A percentile compares a stretch with the other conserved stretches of the same genome.
These are phyloP conservation scores for Botia almorhae DNA, from an alignment of 2,797 vertebrate species.

Conservation along the genomic window DNA sequence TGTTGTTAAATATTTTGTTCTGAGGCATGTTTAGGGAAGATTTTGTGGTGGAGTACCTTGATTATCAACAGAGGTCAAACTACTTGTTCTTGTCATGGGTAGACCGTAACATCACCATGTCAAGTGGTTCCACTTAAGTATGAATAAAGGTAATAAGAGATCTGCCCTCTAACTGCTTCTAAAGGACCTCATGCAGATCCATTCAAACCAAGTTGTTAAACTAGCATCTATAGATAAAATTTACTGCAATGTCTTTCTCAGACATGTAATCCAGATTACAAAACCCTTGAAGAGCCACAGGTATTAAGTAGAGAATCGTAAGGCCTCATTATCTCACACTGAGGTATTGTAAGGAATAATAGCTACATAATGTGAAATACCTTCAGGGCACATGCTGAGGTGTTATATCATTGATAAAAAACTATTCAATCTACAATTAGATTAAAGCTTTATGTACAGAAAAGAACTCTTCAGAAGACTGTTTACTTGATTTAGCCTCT, in stretches of 20 bases:
- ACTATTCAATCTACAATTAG: not conserved
- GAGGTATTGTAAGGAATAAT: conserved; percentile 8
- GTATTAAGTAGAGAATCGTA: conserved; percentile 11
- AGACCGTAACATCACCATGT: no score
- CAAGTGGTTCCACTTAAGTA: no score
- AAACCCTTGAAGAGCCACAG: not conserved
- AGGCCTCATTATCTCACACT: conserved; percentile 20
- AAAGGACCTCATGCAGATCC: no score
- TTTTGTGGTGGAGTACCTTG: no score
- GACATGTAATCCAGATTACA: conserved; percentile 1
- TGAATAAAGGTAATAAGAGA: no score
- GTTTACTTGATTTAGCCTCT: not conserved
- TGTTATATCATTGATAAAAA: not conserved
- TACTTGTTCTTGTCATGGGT: no score
- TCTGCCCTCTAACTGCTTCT: no score
- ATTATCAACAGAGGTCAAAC: no score
- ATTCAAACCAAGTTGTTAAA: not conserved
- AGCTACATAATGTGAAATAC: conserved; percentile 1
- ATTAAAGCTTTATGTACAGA: not conserved
- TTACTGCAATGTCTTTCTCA: conserved; percentile 14
- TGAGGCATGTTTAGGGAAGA: not conserved
- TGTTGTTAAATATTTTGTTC: not conserved
- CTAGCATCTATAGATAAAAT: conserved; percentile 7
- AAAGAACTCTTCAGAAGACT: not conserved
- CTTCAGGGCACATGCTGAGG: not conserved